phyloP scores from a whole-genome alignment of 2,797 vertebrate genomes.

The Natrix natrix region DNA sequence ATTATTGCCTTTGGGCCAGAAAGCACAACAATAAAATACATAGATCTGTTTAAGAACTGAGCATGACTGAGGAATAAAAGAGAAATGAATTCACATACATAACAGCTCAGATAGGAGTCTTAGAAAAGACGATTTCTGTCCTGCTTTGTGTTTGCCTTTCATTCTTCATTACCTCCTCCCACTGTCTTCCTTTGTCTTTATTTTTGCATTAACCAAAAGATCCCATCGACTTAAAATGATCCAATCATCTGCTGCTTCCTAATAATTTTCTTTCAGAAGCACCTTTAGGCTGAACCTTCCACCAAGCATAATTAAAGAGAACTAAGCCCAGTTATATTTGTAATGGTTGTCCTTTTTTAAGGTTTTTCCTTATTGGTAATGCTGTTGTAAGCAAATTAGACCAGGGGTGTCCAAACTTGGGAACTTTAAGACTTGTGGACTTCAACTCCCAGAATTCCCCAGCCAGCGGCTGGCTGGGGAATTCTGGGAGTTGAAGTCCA shows the following conservation, averaged over 20 bases:
- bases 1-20: background rate
- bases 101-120: background rate
- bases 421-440: too few relatives aligned
- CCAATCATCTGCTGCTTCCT: background rate
- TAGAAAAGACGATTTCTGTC: background rate
- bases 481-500: too few relatives aligned
- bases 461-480: too few relatives aligned
- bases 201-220: background rate
- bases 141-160: background rate
- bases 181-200: background rate
- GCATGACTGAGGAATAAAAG: background rate
- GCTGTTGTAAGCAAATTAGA: background rate
- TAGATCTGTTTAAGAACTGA: background rate
- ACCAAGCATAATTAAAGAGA: background rate
- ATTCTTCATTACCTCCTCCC: background rate
- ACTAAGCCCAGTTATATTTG: background rate
- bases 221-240: background rate
- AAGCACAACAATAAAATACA: background rate
- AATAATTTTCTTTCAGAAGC: background rate
- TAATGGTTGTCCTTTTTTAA: background rate
- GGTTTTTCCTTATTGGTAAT: background rate
- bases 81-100: background rate
- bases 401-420: background rate
- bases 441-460: too few relatives aligned
- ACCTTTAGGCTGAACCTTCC: background rate